phyloP scores from a whole-genome alignment of 2,113 vertebrate genomes.

The Prietella phreatophila region DNA sequence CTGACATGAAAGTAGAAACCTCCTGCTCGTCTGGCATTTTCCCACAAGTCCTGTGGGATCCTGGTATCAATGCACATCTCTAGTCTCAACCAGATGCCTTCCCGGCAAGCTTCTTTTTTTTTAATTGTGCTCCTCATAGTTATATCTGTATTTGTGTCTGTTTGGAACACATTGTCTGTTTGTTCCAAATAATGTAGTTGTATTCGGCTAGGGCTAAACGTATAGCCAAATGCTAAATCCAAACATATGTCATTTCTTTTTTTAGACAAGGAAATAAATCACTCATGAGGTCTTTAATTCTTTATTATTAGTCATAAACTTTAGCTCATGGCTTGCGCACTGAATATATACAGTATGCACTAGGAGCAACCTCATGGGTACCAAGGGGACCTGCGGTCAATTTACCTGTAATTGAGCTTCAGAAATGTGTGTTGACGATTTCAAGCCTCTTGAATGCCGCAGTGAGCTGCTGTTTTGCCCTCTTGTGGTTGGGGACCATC shows the following conservation, averaged over 20 bases:
- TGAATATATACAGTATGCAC: background rate
- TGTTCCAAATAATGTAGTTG: background rate
- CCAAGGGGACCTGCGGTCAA: background rate
- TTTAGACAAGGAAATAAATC: background rate
- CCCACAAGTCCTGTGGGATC: background rate
- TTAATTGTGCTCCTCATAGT: background rate
- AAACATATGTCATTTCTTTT: background rate
- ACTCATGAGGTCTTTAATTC: background rate
- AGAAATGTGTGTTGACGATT: background rate
- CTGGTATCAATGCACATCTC: background rate
- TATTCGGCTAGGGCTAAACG: background rate
- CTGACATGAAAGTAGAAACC: background rate
- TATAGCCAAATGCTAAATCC: background rate
- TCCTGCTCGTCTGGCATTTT: background rate
- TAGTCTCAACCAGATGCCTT: background rate
- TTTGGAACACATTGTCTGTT: background rate
- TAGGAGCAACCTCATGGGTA: background rate
- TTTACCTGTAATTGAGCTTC: slow-evolving; percentile 18
- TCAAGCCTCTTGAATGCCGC: background rate
- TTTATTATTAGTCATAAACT: background rate
- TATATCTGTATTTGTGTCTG: background rate
- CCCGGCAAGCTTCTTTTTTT: background rate
- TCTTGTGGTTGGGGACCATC: slow-evolving; percentile 63
- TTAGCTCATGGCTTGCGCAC: background rate
- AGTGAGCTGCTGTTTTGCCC: slow-evolving; percentile 41